A percentile compares a stretch with the other conserved stretches of the same genome.
phyloP scores from a whole-genome alignment of 2,797 vertebrate genomes.

The Tinamus major region DNA sequence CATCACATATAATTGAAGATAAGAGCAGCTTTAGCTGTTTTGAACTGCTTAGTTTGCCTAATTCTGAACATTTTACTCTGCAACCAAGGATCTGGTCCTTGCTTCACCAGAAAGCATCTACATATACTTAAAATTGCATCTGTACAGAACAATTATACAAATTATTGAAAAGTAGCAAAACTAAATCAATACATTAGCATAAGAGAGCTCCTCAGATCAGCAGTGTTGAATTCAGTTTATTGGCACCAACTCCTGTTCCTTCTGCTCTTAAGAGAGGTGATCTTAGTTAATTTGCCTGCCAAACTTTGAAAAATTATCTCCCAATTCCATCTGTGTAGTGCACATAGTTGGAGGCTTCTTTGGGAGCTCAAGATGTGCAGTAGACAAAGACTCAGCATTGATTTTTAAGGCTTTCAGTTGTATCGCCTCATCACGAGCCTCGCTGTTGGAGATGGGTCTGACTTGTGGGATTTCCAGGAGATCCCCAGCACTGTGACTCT shows the following conservation, averaged over 20 bases:
- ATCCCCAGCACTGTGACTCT: slow-evolving; percentile 84
- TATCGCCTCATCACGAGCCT: slow-evolving; percentile 78
- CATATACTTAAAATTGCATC: background rate
- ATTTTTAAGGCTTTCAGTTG: slow-evolving; percentile 81
- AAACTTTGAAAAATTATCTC: too few relatives aligned
- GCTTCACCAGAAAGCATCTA: background rate
- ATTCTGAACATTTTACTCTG: background rate
- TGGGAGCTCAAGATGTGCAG: slow-evolving; percentile 68
- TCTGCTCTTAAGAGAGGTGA: slow-evolving; percentile 67
- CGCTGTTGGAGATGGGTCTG: slow-evolving; percentile 74
- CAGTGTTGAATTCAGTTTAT: background rate
- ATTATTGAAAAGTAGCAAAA: background rate
- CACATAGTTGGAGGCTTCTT: slow-evolving; percentile 67
- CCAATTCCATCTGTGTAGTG: slow-evolving; percentile 70
- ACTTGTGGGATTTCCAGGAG: slow-evolving; percentile 83
- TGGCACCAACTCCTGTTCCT: background rate
- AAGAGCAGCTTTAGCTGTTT: background rate
- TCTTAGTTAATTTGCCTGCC: slow-evolving; percentile 84
- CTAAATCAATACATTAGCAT: background rate
- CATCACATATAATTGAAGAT: background rate
- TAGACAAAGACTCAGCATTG: slow-evolving; percentile 82
- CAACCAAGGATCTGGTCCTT: background rate
- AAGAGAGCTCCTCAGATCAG: background rate
- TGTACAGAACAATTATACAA: background rate
- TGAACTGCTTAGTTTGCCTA: background rate